These are phyloP conservation scores for Pelobates cultripes DNA, from an alignment of 2,797 vertebrate genomes.

Conservation along the genomic window DNA sequence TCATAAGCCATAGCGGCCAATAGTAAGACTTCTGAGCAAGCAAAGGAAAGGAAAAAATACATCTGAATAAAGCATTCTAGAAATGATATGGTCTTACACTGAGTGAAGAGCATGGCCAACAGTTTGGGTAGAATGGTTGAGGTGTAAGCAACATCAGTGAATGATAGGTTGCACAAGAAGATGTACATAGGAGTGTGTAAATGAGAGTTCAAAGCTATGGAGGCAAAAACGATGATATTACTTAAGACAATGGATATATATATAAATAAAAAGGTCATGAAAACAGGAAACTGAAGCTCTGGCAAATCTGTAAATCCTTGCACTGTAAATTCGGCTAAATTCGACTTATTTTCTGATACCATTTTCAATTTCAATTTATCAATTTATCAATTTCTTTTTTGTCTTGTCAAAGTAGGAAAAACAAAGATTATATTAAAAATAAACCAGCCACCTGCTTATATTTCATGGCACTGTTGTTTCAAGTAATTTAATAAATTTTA, in stretches of 20 bases:
- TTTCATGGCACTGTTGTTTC: no score
- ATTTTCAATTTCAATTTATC: no score
- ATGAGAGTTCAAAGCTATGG: not conserved
- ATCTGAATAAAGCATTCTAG: constrained; percentile 51
- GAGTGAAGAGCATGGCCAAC: constrained; percentile 16
- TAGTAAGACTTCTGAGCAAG: constrained; percentile 50
- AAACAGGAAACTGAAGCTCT: constrained; percentile 13
- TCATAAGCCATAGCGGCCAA: constrained; percentile 58
- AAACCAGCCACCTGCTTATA: no score
- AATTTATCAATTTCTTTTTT: no score
- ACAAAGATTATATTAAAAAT: no score
- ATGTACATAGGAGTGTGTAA: constrained; percentile 34
- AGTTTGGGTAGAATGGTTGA: constrained; percentile 61
- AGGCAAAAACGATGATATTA: constrained; percentile 11
- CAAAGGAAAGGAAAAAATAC: constrained; percentile 45
- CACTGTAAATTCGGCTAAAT: not conserved
- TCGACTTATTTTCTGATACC: no score
- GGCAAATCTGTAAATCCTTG: not conserved
- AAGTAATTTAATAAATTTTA: no score
- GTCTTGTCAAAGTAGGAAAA: no score
- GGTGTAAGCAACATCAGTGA: constrained; percentile 62
- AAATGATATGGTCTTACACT: constrained; percentile 13
- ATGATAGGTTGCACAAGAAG: constrained; percentile 61
- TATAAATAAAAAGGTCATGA: constrained; percentile 30
- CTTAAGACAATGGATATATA: constrained; percentile 58